These are phyloP conservation scores for Rhagoletis pomonella DNA, from an alignment of 1,140 invertebrate genomes.

Conservation along the genomic window DNA sequence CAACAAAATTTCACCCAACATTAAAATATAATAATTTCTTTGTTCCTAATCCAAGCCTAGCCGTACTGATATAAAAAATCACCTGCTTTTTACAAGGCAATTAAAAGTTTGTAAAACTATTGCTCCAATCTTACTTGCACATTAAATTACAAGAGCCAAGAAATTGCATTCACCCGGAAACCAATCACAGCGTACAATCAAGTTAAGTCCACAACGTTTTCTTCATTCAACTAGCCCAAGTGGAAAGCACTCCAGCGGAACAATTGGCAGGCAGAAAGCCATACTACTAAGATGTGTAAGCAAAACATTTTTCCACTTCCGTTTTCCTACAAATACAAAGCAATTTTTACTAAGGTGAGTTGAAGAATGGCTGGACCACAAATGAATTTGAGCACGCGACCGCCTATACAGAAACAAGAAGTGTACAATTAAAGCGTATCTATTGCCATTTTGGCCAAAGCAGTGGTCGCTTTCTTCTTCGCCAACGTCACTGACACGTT, in stretches of 20 bases:
- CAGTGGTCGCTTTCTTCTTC: background rate
- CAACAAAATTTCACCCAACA: no score
- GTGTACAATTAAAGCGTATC: background rate
- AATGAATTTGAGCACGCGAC: background rate
- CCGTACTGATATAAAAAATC: background rate
- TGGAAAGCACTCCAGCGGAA: slow-evolving; percentile 30
- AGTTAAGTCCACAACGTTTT: background rate
- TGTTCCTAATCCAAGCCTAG: no score
- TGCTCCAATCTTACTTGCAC: background rate
- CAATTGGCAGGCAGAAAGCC: background rate
- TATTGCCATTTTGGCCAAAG: background rate
- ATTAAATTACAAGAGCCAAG: background rate
- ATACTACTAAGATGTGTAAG: background rate
- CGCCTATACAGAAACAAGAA: background rate
- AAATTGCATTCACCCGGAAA: background rate
- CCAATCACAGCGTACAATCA: slow-evolving; percentile 6
- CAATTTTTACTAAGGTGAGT: background rate
- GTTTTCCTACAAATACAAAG: background rate
- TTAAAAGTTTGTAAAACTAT: slow-evolving; percentile 9
- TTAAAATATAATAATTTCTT: no score
- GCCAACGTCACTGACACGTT: slow-evolving; percentile 45
- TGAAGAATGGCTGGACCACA: background rate
- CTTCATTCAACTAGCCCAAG: background rate
- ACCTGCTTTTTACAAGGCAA: background rate
- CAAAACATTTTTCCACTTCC: slow-evolving; percentile 21